phyloP scores from a whole-genome alignment of 1,140 invertebrate species.

The Nasonia giraulti region DNA sequence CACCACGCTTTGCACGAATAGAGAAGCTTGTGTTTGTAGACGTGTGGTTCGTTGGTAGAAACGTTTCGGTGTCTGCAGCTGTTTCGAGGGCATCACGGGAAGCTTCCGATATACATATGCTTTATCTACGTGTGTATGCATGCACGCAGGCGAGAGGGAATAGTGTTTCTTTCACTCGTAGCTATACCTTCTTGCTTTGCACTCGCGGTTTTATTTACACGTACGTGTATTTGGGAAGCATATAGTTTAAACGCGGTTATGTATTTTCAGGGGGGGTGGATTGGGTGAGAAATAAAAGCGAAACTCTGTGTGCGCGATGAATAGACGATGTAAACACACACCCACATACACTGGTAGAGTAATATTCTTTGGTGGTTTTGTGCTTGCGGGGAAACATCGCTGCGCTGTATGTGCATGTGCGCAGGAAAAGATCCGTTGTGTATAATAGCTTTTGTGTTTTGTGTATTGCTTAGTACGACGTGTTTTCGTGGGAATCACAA shows the following conservation, averaged over 20 bases:
- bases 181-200: background rate
- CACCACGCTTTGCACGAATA: conserved; percentile 49
- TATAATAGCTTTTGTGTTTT: too few relatives aligned
- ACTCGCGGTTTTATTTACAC: background rate
- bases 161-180: background rate
- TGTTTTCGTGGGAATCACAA: too few relatives aligned
- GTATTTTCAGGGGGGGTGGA: background rate
- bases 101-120: background rate
- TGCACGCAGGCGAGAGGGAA: background rate
- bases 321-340: background rate
- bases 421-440: background rate
- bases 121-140: background rate
- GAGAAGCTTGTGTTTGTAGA: conserved; percentile 28
- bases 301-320: background rate
- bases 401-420: background rate
- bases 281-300: too few relatives aligned
- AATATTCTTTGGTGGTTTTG: background rate
- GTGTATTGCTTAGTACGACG: too few relatives aligned
- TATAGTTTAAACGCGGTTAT: background rate
- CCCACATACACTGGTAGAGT: background rate
- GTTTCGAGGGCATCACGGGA: background rate
- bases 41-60: conserved; percentile 29
- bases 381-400: background rate
- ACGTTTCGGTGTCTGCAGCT: conserved; percentile 20
- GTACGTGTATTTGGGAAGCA: background rate